Evolutionary conservation across 2,797 vertebrate species (phyloP), one percentile per base, ranked within the genome.

Genomic region (Pagetopsis macropterus): DNA sequence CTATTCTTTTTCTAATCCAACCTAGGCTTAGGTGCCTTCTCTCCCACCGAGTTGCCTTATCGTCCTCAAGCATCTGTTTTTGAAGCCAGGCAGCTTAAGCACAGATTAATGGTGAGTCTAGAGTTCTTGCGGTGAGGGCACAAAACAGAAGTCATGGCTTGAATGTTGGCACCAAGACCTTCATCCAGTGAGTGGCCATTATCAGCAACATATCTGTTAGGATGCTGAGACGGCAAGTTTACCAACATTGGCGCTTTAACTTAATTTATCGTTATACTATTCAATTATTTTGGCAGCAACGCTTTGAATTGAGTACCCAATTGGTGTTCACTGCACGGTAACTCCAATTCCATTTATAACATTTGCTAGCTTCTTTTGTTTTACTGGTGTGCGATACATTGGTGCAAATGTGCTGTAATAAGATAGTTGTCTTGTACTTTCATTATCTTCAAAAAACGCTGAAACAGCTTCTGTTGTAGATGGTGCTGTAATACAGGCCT

Each of bases 41-140:
- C 85, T 86, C 89, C 89, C 78, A 85, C 89, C 44, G 90, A 76
- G 91, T 82, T 75, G 78, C 81, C 89, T 94, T 93, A 93, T 94
- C 90, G 90, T 84, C 67, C 81, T 87, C 78, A 77, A 91, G 87
- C 92, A 93, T 94, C 92, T 93, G 93, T 88, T 89, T 91, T 82
- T 81, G 85, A 91, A 91, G 87, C 86, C 73, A 66, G 84, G 81
- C 81, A 86, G 90, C 91, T 94, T 92, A 92, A 88, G 89, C 81
- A 61, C 81, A 90, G 92, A 92, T 94, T 92, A 93, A 94, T 86
- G 81, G 80, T 79, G 85, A 90, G 86, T 91, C 85, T 74, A 56
- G 81, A 90, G 87, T 85, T 90, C 82, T 85, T 78, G 78, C 86
- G 70, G 73, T 41, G 58, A 82, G 89, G 85, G 83, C 84, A 86